Evolutionary conservation across 2,888 invertebrate species (phyloP).

Genomic region (Scaptomyza flava): DNA sequence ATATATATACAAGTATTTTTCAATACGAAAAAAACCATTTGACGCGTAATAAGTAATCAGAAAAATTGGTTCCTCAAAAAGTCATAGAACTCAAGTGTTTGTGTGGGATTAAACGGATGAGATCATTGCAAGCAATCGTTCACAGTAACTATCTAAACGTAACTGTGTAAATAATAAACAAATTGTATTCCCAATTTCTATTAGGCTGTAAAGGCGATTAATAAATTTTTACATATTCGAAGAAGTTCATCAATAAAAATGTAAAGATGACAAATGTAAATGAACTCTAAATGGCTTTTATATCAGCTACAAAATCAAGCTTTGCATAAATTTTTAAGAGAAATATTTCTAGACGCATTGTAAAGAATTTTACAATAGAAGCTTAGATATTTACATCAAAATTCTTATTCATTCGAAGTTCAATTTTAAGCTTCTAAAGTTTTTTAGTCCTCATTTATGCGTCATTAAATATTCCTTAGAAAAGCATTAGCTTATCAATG

Average conservation of each 20-base stretch:
- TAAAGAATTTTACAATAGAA: background rate
- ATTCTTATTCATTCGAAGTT: background rate
- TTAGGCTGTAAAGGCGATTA: background rate
- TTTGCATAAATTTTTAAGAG: background rate
- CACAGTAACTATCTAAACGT: background rate
- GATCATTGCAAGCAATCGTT: constrained; percentile 33
- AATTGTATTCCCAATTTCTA: background rate
- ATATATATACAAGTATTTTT: constrained; percentile 5
- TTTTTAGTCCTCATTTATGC: too few relatives aligned
- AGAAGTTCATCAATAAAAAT: background rate
- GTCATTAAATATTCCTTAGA: background rate
- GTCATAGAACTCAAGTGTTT: constrained; percentile 15
- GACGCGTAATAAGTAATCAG: constrained; percentile 44
- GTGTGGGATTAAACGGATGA: constrained; percentile 33
- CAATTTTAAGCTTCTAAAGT: too few relatives aligned
- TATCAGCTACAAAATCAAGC: background rate
- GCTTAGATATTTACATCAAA: background rate
- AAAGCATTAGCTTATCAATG: background rate
- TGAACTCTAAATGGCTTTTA: background rate
- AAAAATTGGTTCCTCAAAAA: constrained; percentile 5
- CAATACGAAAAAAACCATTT: constrained; percentile 14
- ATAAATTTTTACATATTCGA: background rate
- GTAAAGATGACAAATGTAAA: background rate
- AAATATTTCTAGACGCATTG: background rate
- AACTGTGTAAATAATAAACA: constrained; percentile 3